A percentile compares a stretch with the other conserved stretches of the same genome.
Conservation (phyloP, 1,140 invertebrate species). For the Geopemphigus sp. region DNA sequence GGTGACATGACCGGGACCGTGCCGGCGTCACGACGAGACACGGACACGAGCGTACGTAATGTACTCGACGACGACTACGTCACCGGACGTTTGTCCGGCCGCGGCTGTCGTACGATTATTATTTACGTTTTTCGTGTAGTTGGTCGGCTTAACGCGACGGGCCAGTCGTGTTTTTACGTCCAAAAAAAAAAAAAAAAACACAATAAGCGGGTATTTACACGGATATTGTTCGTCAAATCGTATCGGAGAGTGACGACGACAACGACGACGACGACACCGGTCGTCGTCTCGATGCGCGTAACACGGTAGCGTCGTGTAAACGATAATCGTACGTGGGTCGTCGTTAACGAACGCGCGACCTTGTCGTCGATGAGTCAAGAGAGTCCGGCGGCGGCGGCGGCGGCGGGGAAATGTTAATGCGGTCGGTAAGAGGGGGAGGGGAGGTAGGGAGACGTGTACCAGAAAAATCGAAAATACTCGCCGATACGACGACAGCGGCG, state of each 20-base stretch:
- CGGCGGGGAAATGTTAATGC: background rate
- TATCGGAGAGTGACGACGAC: slow-evolving; percentile 21
- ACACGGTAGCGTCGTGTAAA: slow-evolving; percentile 32
- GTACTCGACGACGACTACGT: too few relatives aligned
- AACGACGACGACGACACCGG: too few relatives aligned
- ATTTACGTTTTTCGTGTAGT: background rate
- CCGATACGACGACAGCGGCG: background rate
- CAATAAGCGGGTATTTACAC: too few relatives aligned
- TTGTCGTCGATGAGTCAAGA: slow-evolving; percentile 25
- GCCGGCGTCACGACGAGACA: too few relatives aligned
- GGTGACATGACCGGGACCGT: too few relatives aligned
- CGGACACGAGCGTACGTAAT: too few relatives aligned
- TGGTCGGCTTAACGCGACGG: slow-evolving; percentile 7
- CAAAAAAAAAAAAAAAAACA: too few relatives aligned
- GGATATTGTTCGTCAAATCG: slow-evolving; percentile 10
- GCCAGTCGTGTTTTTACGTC: slow-evolving; percentile 14
- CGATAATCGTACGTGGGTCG: slow-evolving; percentile 35
- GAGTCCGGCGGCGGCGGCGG: background rate
- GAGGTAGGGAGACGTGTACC: background rate
- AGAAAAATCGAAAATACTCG: slow-evolving; percentile 5
- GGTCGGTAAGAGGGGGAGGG: background rate
- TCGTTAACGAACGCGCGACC: slow-evolving; percentile 38
- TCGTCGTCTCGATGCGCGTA: background rate
- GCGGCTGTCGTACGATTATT: background rate
- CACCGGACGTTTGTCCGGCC: background rate